Base-by-base conservation (phyloP, 2,888 invertebrate species). In the Leptogaster cylindrica region DNA sequence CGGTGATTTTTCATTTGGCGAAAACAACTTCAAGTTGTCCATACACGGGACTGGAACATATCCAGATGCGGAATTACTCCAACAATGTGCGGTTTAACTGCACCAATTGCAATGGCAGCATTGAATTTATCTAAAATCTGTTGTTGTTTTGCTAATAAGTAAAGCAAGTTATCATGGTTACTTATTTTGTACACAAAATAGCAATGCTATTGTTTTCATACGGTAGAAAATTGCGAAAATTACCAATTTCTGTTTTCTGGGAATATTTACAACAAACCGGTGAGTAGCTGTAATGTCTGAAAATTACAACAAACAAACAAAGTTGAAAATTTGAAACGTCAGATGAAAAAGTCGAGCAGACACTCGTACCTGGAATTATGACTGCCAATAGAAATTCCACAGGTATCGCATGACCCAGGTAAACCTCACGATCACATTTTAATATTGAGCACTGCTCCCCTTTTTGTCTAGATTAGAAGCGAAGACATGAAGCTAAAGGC, bases 391-490 rank as follows among this genome's bases (percentile, higher is more conserved):
- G 48, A 48, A 67, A 67, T 61, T 67, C 58, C 61, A 25, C 14
- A 58, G 33, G 61, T 67, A 67, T 67, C 61, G 67, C 67, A 67
- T 61, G 67, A 67, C 67, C 67, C 36, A 48, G 14, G 36, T 23
- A 67, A 67, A 50, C 67, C 67, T 61, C 67, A 67, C 67, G 67
- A 67, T 67, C 67, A 41, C 67, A 67, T 67, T 67, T 67, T 67
- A 44, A 67, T 50, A 67, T 67, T n/a, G 58, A 48, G 41, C 18
- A 66, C 18, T 55, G 44, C 44, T 66, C 41, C 33, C 33, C 48
- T 66, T 61, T n/a, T 44, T 44, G 44, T 44, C 25, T 28, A 44
- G 61, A 61, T 61, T 44, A 23, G 39, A 44, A 44, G 44, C 36
- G 7, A 16, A 61, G 61, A 18, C 51, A 39, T 20, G 23, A 63